Conservation (phyloP, 2,797 vertebrate species). For the Muscicapa striata region DNA sequence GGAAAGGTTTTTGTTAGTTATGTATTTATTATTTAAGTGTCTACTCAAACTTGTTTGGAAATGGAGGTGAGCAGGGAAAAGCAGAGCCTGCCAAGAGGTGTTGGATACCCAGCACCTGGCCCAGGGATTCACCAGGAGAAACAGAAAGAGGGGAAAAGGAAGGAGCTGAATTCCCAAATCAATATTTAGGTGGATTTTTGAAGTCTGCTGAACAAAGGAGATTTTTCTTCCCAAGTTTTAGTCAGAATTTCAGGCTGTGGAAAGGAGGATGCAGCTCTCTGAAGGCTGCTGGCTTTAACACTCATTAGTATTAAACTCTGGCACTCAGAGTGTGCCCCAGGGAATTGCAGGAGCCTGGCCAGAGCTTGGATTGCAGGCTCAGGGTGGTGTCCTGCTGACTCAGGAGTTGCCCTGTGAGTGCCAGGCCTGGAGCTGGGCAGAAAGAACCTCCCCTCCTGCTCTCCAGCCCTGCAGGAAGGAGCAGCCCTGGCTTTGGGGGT, state of each 20-base stretch:
- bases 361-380: not conserved
- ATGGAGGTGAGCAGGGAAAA: not conserved
- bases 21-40: not conserved
- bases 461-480: not conserved
- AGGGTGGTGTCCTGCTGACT: not conserved
- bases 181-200: not conserved
- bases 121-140: too few relatives aligned
- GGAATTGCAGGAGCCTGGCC: not conserved
- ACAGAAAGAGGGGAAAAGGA: not conserved
- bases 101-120: not conserved
- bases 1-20: not conserved
- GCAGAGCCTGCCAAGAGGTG: not conserved
- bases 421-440: not conserved
- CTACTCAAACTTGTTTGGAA: not conserved
- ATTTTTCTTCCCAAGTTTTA: not conserved
- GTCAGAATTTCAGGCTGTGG: fast-evolving
- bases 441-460: not conserved
- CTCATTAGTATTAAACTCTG: not conserved
- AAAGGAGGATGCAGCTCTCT: not conserved
- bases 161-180: not conserved
- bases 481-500: not conserved
- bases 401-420: not conserved
- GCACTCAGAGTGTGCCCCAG: not conserved
- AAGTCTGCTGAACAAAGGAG: not conserved
- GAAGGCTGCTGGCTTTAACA: not conserved